Conservation (phyloP, 1,140 invertebrate genomes). For the Neodiprion pinetum region DNA sequence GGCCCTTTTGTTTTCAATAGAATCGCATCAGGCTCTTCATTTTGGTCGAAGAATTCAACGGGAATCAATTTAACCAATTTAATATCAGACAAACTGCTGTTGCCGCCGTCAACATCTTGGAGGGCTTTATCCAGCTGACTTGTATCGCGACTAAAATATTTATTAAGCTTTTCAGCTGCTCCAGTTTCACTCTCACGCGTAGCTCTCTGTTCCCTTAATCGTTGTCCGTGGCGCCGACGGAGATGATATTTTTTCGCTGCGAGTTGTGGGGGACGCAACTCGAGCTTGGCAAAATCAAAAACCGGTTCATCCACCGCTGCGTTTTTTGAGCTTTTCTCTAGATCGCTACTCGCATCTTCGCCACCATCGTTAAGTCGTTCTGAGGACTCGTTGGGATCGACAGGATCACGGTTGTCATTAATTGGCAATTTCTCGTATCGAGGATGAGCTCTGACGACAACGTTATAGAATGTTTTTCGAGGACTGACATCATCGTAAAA, state of each 20-base stretch:
- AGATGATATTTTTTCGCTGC: too few species aligned
- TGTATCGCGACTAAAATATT: background rate
- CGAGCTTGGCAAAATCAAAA: background rate
- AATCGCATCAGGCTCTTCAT: background rate
- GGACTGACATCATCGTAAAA: too few species aligned
- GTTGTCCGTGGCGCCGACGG: background rate
- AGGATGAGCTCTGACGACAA: background rate
- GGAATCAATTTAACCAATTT: constrained; percentile 21
- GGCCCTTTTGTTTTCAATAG: background rate
- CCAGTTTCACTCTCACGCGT: background rate
- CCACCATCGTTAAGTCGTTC: background rate
- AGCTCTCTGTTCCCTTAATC: background rate
- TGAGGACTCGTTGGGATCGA: background rate
- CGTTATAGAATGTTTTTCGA: background rate
- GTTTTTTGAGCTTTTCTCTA: background rate
- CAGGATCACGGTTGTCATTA: too few species aligned
- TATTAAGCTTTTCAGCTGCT: background rate
- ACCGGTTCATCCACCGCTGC: background rate
- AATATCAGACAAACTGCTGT: background rate
- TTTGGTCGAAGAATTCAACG: constrained; percentile 1
- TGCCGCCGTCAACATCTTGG: background rate
- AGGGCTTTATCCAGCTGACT: background rate
- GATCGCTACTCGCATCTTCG: background rate
- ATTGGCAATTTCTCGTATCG: background rate
- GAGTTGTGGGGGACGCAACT: background rate